Conservation (phyloP, 1,140 invertebrate genomes). For the Ctenoplectra terminalis region DNA sequence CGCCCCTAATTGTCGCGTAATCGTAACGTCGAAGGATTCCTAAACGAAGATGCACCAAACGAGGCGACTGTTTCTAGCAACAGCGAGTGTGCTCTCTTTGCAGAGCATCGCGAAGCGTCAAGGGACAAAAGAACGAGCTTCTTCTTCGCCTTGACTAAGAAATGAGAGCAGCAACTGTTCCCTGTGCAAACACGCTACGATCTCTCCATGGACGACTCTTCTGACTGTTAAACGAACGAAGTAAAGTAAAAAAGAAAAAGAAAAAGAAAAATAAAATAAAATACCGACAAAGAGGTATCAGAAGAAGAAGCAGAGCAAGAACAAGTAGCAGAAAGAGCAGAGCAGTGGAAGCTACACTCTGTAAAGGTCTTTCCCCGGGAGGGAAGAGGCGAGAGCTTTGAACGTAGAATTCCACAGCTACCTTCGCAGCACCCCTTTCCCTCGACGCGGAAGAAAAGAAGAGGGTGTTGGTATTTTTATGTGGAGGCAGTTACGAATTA, state of each 20-base stretch:
- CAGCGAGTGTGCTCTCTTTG: background rate
- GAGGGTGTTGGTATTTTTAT: conserved; percentile 60
- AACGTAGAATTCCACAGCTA: conserved; percentile 45
- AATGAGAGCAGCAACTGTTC: conserved; percentile 19
- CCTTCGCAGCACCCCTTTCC: conserved; percentile 26
- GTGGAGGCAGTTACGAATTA: conserved; percentile 70
- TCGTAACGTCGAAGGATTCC: background rate
- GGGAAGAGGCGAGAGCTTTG: background rate
- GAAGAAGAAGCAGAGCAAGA: background rate
- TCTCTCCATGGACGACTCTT: conserved; percentile 2
- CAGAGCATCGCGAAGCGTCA: background rate
- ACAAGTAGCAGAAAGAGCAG: conserved; percentile 18
- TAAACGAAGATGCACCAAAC: background rate
- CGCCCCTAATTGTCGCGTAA: background rate
- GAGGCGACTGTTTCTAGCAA: background rate
- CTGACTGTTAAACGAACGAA: conserved; percentile 25
- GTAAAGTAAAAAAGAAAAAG: background rate
- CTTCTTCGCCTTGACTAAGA: conserved; percentile 17
- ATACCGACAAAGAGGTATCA: background rate
- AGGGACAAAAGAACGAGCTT: conserved; percentile 1
- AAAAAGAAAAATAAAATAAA: background rate
- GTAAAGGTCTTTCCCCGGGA: background rate
- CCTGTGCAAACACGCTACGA: conserved; percentile 14
- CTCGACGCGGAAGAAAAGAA: conserved; percentile 23
- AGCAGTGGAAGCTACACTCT: conserved; percentile 25